Conservation (phyloP, 1,140 invertebrate genomes). For the Stegodyphus dumicola region DNA sequence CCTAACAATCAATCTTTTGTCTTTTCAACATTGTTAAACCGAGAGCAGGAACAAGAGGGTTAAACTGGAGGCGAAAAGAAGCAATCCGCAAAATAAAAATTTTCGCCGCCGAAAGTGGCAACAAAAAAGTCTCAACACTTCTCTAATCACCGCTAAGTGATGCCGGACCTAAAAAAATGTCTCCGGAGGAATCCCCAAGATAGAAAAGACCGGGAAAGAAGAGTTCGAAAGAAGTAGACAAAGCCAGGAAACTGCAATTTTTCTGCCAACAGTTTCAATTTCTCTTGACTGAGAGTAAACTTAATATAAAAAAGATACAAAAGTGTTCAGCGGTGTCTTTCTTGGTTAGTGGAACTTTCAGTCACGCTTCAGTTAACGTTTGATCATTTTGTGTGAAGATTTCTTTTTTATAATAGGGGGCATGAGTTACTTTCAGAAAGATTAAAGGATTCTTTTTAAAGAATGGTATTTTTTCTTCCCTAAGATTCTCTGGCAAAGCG, state of each 20-base stretch:
- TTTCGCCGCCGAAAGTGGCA: neutral
- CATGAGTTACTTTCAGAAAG: no score
- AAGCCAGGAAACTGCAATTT: constrained; percentile 1
- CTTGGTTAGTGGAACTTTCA: neutral
- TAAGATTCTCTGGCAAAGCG: no score
- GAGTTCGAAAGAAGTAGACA: neutral
- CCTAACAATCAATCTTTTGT: constrained; percentile 34
- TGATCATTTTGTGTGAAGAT: no score
- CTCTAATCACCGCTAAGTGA: constrained; percentile 46
- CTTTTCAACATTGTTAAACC: constrained; percentile 8
- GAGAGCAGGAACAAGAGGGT: neutral
- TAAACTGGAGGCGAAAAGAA: neutral
- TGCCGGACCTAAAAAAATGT: constrained; percentile 2
- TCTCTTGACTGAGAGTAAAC: neutral
- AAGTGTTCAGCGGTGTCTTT: neutral
- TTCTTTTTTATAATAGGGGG: no score
- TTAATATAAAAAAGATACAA: neutral
- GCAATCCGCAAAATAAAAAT: neutral
- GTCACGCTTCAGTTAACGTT: no score
- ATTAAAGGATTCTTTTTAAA: no score
- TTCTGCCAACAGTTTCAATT: constrained; percentile 17
- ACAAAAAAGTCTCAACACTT: constrained; percentile 17
- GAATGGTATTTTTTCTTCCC: no score
- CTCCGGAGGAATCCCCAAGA: neutral
- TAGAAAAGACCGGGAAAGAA: neutral